A percentile compares a stretch with the other conserved stretches of the same genome.
Evolutionary conservation across 2,797 vertebrate genomes (phyloP).

Genomic region (Dipus sagitta): DNA sequence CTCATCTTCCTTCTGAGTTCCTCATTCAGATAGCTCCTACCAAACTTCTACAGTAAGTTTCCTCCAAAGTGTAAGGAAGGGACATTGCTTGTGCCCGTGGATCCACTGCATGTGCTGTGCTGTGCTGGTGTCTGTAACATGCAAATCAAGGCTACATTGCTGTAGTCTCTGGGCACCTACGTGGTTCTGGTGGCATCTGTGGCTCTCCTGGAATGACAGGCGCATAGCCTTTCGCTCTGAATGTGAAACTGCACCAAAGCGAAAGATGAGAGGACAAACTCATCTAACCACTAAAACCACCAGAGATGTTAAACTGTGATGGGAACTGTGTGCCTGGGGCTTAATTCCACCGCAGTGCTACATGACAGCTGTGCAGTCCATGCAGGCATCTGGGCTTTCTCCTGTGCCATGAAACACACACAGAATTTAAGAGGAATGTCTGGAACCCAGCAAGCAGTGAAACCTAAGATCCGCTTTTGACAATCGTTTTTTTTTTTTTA

Average conservation of each 20-base stretch:
- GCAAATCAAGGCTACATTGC: not conserved
- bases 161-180: not conserved
- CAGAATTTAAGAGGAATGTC: not conserved
- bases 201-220: not conserved
- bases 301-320: not conserved
- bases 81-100: not conserved
- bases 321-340: not conserved
- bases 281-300: not conserved
- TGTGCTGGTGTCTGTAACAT: not conserved
- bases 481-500: not conserved
- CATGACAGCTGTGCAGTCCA: not conserved
- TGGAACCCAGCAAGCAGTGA: constrained; percentile 11
- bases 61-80: not conserved
- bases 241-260: not conserved
- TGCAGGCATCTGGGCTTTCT: not conserved
- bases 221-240: not conserved
- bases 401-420: not conserved
- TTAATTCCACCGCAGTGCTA: not conserved
- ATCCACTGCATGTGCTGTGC: not conserved
- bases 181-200: not conserved
- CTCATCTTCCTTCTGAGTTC: not conserved
- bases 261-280: not conserved
- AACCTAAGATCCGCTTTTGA: not conserved
- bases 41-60: not conserved
- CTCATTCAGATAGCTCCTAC: not conserved